Evolutionary conservation across 2,888 invertebrate genomes (phyloP).

Genomic region (Arctia plantaginis): DNA sequence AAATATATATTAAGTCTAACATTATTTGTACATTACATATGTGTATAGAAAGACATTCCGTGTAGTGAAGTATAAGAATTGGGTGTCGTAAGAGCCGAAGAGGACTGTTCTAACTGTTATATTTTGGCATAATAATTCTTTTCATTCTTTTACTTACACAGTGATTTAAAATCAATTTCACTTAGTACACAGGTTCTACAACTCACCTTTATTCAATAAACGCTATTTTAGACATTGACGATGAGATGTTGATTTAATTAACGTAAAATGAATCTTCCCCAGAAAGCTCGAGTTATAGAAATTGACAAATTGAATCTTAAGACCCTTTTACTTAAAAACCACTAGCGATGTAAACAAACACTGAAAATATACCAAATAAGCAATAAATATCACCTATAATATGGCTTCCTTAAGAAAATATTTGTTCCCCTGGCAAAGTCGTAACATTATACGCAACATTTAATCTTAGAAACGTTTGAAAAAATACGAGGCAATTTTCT

Average conservation of each 20-base stretch:
- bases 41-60: background rate
- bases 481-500: conserved; percentile 59
- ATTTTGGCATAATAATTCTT: background rate
- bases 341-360: conserved; percentile 6
- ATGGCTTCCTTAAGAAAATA: conserved; percentile 54
- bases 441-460: conserved; percentile 71
- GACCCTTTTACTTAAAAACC: background rate
- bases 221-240: background rate
- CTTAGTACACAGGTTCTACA: too few relatives aligned
- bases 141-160: too few relatives aligned
- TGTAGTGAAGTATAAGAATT: too few relatives aligned
- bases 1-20: background rate
- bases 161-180: too few relatives aligned
- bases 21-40: background rate
- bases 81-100: too few relatives aligned
- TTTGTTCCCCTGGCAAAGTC: conserved; percentile 57
- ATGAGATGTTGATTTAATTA: background rate
- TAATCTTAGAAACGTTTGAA: conserved; percentile 59
- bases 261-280: background rate
- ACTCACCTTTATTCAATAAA: background rate
- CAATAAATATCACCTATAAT: conserved; percentile 32
- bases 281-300: background rate
- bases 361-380: conserved; percentile 23
- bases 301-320: background rate
- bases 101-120: too few relatives aligned